These are phyloP conservation scores for Zelostemma sp. DNA, from an alignment of 1,140 invertebrate species.

Conservation along the genomic window DNA sequence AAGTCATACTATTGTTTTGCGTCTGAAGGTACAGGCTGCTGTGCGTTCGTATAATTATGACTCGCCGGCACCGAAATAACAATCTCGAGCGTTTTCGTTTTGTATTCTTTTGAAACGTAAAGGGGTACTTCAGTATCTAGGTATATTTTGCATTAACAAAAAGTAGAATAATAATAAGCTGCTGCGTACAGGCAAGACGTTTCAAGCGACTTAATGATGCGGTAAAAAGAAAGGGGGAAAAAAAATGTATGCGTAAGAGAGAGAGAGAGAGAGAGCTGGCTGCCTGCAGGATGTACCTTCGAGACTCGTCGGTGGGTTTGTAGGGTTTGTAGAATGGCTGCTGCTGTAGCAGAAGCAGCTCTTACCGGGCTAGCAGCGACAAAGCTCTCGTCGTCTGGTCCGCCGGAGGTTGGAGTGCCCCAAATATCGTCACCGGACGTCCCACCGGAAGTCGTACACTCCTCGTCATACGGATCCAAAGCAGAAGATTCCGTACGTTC, in stretches of 20 bases:
- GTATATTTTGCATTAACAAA: too few relatives aligned
- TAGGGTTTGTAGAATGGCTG: constrained; percentile 33
- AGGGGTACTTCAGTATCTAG: too few relatives aligned
- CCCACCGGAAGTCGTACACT: constrained; percentile 80
- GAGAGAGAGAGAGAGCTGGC: too few relatives aligned
- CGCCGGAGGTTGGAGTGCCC: constrained; percentile 87
- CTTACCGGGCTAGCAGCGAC: constrained; percentile 70
- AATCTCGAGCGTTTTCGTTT: constrained; percentile 32
- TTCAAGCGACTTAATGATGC: too few relatives aligned
- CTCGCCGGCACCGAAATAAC: constrained; percentile 34
- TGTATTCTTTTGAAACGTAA: too few relatives aligned
- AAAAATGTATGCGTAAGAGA: too few relatives aligned
- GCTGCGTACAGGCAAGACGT: too few relatives aligned
- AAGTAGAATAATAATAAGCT: too few relatives aligned
- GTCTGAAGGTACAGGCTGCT: constrained; percentile 49
- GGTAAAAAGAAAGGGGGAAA: too few relatives aligned
- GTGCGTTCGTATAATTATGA: constrained; percentile 46
- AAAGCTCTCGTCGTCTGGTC: constrained; percentile 81
- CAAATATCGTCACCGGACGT: constrained; percentile 87
- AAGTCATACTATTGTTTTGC: too few relatives aligned
- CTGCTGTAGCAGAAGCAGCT: constrained; percentile 56
- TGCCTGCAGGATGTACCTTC: too few relatives aligned
- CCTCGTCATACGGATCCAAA: constrained; percentile 70
- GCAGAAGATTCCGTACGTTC: constrained; percentile 60
- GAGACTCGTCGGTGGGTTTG: constrained; percentile 36